Conservation (phyloP, 2,113 vertebrate genomes). For the Varanus komodoensis region DNA sequence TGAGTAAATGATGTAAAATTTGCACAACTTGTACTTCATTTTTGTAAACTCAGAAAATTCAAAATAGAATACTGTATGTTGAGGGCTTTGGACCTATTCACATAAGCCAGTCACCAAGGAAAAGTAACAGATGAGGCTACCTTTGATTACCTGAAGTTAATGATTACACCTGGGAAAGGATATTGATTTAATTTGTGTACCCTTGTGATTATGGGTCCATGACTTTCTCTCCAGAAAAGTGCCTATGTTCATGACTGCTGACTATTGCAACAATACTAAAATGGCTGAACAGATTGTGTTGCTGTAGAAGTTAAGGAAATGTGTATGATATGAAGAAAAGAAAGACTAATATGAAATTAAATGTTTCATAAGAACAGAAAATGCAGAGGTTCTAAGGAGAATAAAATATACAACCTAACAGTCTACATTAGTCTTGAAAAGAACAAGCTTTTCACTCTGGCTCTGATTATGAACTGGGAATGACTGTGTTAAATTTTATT, state of each 20-base stretch:
- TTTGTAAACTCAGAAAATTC: no score
- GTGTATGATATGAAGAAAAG: not conserved
- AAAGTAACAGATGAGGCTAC: not conserved
- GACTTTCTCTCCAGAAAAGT: not conserved
- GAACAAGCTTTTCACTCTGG: not conserved
- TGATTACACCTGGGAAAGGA: not conserved
- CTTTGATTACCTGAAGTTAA: not conserved
- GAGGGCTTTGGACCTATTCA: not conserved
- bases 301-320: not conserved
- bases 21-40: no score
- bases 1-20: no score
- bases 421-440: not conserved
- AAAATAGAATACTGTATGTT: no score
- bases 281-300: not conserved
- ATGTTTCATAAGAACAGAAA: not conserved
- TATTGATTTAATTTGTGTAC: not conserved
- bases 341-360: not conserved
- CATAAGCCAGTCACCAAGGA: not conserved
- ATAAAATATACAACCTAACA: fast-evolving
- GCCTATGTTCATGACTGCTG: not conserved
- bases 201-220: not conserved
- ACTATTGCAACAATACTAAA: not conserved
- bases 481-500: not conserved
- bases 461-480: fast-evolving
- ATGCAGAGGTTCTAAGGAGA: not conserved